Evolutionary conservation across 2,797 vertebrate species (phyloP), one percentile per base, ranked within the genome.

Genomic region (Nyctibius grandis): DNA sequence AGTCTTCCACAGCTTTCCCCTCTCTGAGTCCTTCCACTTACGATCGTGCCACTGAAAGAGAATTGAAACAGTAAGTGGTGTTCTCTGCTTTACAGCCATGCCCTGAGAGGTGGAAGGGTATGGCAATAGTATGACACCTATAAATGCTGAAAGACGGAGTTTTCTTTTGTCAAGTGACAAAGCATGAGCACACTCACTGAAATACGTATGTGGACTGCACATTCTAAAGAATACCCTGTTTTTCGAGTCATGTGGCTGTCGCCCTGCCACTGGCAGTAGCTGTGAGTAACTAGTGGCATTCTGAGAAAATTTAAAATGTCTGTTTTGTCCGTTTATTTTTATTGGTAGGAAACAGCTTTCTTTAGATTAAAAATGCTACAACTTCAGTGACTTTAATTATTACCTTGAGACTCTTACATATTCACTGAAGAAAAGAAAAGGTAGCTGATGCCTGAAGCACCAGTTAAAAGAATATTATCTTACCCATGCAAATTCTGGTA

Each of bases 341-440:
- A 45, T 54, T 65, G 34, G 63, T 61, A 42, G 67, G 59, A 36
- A 89, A 12, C 40, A 44, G 21, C 75, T 87, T 87, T 82, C 47
- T 91, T 85, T n/a, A 40, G 40, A 47, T 89, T 87, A 82, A 76
- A 93, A 91, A 73, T 50, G 19, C 51, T 93, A 1, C 61, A 68
- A 18, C 25, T 89, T 93, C 59, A 73, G 38, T 78, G 47, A 44
- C 44, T 93, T 70, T 34, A 93, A 79, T 85, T 88, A 69, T 51
- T 92, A 76, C 38, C 67, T 85, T 72, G 65, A 65, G 29, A 72
- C 19, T 95, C 22, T 56, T 17, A 6, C 3, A 5, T 86, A 74
- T 42, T 87, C 42, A 40, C 57, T 69, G 54, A 77, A 84, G 69
- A 77, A 81, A 63, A 53, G 79, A 63, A 91, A 47, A 19, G n/a